phyloP scores from a whole-genome alignment of 2,888 invertebrate species.

The Melanargia galathea region DNA sequence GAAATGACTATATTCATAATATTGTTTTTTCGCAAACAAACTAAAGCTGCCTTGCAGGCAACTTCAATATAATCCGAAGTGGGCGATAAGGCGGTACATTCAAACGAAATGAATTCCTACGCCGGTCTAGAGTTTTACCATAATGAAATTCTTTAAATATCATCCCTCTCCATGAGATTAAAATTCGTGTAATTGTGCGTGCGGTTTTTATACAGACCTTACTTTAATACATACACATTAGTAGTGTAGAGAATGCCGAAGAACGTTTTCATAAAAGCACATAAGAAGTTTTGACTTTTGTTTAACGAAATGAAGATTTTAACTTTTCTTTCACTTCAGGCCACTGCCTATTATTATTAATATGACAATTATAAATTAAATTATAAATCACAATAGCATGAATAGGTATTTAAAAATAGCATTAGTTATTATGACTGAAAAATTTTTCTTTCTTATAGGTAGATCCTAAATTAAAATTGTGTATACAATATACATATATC shows the following conservation, averaged over 20 bases:
- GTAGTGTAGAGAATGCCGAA: background rate
- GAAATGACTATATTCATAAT: conserved; percentile 10
- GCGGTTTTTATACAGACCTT: conserved; percentile 44
- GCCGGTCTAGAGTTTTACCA: conserved; percentile 64
- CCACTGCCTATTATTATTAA: no score
- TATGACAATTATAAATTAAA: no score
- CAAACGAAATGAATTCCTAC: conserved; percentile 69
- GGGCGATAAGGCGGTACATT: conserved; percentile 59
- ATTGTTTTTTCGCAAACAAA: conserved; percentile 26
- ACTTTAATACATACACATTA: background rate
- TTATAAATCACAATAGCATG: no score
- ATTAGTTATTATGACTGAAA: no score
- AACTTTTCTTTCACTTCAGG: no score
- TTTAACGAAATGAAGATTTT: background rate
- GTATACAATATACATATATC: no score
- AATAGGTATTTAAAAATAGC: no score
- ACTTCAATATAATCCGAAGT: conserved; percentile 67
- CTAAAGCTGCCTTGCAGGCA: conserved; percentile 65
- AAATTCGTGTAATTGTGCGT: conserved; percentile 70
- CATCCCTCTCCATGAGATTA: conserved; percentile 62
- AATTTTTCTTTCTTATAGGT: no score
- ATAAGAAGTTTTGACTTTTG: background rate
- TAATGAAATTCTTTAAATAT: conserved; percentile 80
- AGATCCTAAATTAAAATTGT: no score
- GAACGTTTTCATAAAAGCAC: background rate